Percentiles rank a stretch among this genome's conserved stretches.
Evolutionary conservation across 2,888 invertebrate species (phyloP).

Genomic region (Electrophaes corylata): DNA sequence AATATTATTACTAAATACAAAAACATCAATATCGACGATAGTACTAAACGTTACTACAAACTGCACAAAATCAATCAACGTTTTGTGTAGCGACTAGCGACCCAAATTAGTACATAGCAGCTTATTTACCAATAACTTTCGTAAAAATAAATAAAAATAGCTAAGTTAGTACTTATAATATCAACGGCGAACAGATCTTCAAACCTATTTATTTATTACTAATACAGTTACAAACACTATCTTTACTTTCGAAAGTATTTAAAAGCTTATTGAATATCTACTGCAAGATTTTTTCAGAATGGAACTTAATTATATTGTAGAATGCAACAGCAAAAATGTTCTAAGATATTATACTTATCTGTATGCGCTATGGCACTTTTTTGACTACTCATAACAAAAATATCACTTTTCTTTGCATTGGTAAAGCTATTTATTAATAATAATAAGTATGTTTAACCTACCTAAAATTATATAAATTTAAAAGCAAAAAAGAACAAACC

Average conservation of each 20-base stretch:
- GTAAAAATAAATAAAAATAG: conserved; percentile 65
- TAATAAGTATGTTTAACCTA: no score
- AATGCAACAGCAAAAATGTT: not conserved
- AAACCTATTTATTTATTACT: conserved; percentile 21
- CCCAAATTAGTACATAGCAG: conserved; percentile 5
- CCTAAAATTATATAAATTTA: conserved; percentile 10
- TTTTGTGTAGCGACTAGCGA: conserved; percentile 10
- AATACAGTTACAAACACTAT: not conserved
- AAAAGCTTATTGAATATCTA: no score
- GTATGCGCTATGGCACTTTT: conserved; percentile 57
- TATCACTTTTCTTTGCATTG: conserved; percentile 54
- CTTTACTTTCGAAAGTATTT: not conserved
- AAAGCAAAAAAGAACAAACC: conserved; percentile 8
- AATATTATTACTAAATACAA: conserved; percentile 48
- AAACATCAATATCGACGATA: conserved; percentile 52
- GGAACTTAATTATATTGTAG: not conserved
- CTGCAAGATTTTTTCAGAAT: no score
- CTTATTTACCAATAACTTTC: conserved; percentile 20
- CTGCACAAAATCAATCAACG: conserved; percentile 27
- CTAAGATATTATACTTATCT: not conserved
- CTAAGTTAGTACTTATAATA: conserved; percentile 63
- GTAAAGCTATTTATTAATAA: conserved; percentile 38
- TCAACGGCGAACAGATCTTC: conserved; percentile 72
- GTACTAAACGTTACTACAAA: conserved; percentile 31
- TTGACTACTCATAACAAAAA: conserved; percentile 56